phyloP scores from a whole-genome alignment of 2,797 vertebrate genomes.

The Pitangus sulphuratus region DNA sequence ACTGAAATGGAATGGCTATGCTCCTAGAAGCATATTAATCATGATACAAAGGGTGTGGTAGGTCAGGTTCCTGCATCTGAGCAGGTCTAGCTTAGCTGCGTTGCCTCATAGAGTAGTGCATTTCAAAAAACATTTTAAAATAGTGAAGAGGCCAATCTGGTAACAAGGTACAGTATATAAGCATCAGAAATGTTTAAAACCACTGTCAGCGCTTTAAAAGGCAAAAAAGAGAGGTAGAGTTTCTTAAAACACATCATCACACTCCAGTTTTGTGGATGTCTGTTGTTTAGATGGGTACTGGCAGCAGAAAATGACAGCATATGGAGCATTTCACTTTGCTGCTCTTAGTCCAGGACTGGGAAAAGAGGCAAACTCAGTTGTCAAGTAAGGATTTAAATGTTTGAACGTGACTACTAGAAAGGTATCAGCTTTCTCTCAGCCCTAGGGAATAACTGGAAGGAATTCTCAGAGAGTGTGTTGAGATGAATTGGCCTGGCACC shows the following conservation, averaged over 20 bases:
- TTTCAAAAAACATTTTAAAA: background rate
- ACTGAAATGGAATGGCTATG: background rate
- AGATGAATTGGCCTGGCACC: background rate
- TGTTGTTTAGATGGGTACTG: background rate
- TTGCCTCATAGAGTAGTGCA: rapidly evolving
- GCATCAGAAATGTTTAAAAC: background rate
- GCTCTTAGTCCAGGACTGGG: background rate
- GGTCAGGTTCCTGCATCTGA: background rate
- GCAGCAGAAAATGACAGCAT: background rate
- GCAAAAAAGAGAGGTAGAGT: background rate
- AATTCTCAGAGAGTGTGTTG: background rate
- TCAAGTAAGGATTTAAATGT: background rate
- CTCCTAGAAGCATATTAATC: background rate
- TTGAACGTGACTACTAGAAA: background rate
- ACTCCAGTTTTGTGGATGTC: background rate
- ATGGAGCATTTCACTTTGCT: background rate
- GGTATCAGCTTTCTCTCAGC: background rate
- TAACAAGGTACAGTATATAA: background rate
- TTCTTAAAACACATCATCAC: background rate
- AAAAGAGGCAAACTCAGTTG: background rate
- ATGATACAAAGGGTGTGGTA: background rate
- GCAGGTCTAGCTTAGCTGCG: background rate
- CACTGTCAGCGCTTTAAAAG: background rate
- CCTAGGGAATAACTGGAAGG: background rate
- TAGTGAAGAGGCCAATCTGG: background rate